Base-by-base conservation (phyloP, 1,140 invertebrate genomes). In the Cataglyphis hispanica region DNA sequence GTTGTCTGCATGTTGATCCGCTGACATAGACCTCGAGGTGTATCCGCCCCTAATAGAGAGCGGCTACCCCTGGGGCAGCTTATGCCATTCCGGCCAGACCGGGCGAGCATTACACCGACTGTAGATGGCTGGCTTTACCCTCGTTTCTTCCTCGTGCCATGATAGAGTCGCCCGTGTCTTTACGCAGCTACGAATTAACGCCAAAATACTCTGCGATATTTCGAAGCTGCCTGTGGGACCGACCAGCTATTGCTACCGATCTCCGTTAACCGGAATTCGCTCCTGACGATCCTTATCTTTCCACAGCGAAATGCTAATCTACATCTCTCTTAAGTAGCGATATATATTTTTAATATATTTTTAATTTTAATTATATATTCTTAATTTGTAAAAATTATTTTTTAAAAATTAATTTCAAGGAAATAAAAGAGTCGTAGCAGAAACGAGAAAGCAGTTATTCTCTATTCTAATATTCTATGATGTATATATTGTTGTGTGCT, bases 21-120 rank as follows among this genome's bases (percentile, higher is more conserved):
- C 85, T 78, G 91, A 91, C 86, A 84, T 87, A 83, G 76, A 77
- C 58, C 77, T 31, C 31, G 43, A 58, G 64, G 60, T 70, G 64
- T 63, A 75, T 53, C 86, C 25, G 61, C 53, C 72, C 72, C 78
- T 90, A 90, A 90, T 90, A 76, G 89, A 89, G 78, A 63, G 67
- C 58, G 27, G 81, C 78, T 13, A 86, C 86, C 90, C 88, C 81
- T 60, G 84, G 84, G 90, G 90, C 88, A 83, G 86, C 53, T 91
- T 81, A 77, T 63, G 74, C 87, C 74, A 87, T 89, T 87, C 37
- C 56, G 67, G 10, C 27, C 40, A 58, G 84, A 84, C 86, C 69
- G 31, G 61, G 40, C 34, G 53, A 50, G 72, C 64, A 72, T 90
- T 90, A 87, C 61, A 58, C 31, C 84, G 19, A 72, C 61, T 69